Evolutionary conservation across 2,888 invertebrate species (phyloP).

Genomic region (Keiferia lycopersicella): DNA sequence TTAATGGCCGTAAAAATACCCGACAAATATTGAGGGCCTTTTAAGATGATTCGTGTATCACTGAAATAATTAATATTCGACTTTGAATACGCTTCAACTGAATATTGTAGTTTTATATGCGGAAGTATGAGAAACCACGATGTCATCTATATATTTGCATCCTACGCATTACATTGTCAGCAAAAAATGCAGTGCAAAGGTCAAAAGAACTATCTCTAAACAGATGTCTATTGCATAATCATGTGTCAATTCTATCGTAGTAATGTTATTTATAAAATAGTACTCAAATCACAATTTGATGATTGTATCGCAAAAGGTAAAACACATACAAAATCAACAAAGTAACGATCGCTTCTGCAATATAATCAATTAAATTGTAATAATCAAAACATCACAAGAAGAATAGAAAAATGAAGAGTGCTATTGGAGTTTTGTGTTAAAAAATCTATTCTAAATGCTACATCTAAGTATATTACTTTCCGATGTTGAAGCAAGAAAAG

Average conservation of each 20-base stretch:
- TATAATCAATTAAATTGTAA: slow-evolving; percentile 56
- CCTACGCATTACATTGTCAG: slow-evolving; percentile 22
- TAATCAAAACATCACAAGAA: background rate
- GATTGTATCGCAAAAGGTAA: slow-evolving; percentile 58
- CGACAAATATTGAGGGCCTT: too few relatives aligned
- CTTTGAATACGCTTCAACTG: too few relatives aligned
- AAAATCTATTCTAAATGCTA: slow-evolving; percentile 22
- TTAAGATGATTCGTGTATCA: too few relatives aligned
- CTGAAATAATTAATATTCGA: too few relatives aligned
- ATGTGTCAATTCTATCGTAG: slow-evolving; percentile 16
- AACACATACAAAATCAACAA: slow-evolving; percentile 46
- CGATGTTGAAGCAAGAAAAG: slow-evolving; percentile 12
- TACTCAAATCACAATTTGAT: slow-evolving; percentile 44
- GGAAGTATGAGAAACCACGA: too few relatives aligned
- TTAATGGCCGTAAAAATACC: too few relatives aligned
- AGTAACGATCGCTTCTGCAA: slow-evolving; percentile 50
- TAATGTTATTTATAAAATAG: slow-evolving; percentile 29
- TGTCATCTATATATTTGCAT: slow-evolving; percentile 20
- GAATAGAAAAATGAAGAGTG: background rate
- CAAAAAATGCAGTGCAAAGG: slow-evolving; percentile 10
- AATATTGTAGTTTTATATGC: too few relatives aligned
- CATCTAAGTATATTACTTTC: background rate
- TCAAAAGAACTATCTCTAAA: slow-evolving; percentile 42
- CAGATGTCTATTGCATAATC: slow-evolving; percentile 34
- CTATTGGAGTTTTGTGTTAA: slow-evolving; percentile 41